Evolutionary conservation across 2,113 vertebrate species (phyloP), one percentile per base, ranked within the genome.

Genomic region (Aegotheles bennettii): DNA sequence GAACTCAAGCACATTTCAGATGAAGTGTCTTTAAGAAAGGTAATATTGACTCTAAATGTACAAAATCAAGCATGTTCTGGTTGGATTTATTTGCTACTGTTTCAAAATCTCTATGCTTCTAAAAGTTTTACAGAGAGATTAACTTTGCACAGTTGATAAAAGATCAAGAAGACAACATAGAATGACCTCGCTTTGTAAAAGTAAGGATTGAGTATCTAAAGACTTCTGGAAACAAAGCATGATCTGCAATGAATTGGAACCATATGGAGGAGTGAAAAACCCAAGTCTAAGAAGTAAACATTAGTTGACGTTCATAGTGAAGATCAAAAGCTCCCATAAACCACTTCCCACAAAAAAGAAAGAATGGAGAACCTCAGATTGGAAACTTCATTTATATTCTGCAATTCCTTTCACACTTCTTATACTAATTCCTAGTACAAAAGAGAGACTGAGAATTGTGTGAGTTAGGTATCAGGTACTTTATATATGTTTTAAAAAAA

Each of bases 291-390:
- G 88, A 94, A 92, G 88, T 95, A 96, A 94, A 95, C 83, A 95
- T 38, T 75, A 47, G 54, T 89, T 93, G 87, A 92, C 31, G 8
- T 88, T 95, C 69, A 21, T 82, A 78, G 73, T 70, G 63, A 65
- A 97, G 89, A 98, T 92, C 83, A 96, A 97, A 98, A 96, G 70
- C 54, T 59, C 38, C 91, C 84, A 95, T 92, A 97, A 97, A 88
- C 81, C 45, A 61, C 74, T 47, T 92, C 87, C 87, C 48, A 86
- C 60, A 68, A 93, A 94, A 86, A 85, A 68, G 92, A 94, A 86
- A 85, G 36, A 48, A 88, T 60, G 42, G 23, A 45, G 65, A 94
- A 92, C 47, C 36, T 89, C 19, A 78, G 86, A 90, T 11, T 78
- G 26, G 87, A 93, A 95, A 64, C 9, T 56, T 70, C 2, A 2